Evolutionary conservation across 2,113 vertebrate genomes (phyloP).

Genomic region (Hoplias malabaricus): DNA sequence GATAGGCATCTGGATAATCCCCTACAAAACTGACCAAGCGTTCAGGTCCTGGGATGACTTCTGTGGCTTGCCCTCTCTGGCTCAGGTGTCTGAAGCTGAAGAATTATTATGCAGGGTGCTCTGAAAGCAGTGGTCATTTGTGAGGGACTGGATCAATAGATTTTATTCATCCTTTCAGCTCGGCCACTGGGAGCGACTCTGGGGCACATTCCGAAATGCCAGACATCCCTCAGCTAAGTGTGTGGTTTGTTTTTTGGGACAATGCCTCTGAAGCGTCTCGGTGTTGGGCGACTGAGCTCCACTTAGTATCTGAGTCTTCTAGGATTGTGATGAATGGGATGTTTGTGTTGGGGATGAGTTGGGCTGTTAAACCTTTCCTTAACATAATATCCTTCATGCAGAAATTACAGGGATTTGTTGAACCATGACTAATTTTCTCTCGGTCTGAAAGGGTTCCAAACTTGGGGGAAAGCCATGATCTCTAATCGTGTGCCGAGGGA

Average conservation of each 20-base stretch:
- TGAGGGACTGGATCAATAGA: conserved; percentile 70
- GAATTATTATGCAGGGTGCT: conserved; percentile 58
- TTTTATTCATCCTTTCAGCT: conserved; percentile 67
- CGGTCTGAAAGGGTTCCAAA: conserved; percentile 26
- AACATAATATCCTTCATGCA: conserved; percentile 23
- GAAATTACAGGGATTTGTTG: conserved; percentile 38
- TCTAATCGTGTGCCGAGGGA: conserved; percentile 24
- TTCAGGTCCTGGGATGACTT: background rate
- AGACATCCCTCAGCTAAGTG: conserved; percentile 61
- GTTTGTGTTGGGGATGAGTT: conserved; percentile 12
- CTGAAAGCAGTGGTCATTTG: conserved; percentile 62
- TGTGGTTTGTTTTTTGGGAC: conserved; percentile 72
- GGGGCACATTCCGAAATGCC: conserved; percentile 58
- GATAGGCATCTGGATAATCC: background rate
- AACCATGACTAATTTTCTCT: conserved; percentile 43
- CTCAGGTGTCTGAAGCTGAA: conserved; percentile 67
- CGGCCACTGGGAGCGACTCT: conserved; percentile 57
- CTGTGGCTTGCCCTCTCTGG: conserved; percentile 50
- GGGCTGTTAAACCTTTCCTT: conserved; percentile 40
- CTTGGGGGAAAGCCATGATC: background rate
- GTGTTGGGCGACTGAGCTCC: background rate
- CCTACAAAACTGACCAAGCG: background rate
- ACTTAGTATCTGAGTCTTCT: background rate
- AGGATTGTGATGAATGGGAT: conserved; percentile 10
- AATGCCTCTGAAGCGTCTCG: conserved; percentile 46